Evolutionary conservation across 2,113 vertebrate species (phyloP).

Genomic region (Myotis lucifugus): DNA sequence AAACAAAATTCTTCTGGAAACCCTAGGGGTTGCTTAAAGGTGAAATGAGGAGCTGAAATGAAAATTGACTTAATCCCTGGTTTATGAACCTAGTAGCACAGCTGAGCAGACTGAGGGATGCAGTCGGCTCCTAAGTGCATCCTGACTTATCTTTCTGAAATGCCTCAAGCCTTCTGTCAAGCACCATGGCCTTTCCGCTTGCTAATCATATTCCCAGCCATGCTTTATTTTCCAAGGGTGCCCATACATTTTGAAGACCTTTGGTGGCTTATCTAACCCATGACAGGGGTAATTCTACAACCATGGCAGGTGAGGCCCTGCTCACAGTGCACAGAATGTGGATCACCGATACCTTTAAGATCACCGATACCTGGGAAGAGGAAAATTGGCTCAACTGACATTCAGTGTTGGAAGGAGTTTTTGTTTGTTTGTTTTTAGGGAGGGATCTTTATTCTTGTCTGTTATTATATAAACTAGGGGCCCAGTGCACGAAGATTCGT

Average conservation of each 20-base stretch:
- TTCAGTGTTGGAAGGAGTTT: not conserved
- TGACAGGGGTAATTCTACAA: not conserved
- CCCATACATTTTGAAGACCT: not conserved
- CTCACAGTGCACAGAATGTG: not conserved
- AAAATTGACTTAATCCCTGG: constrained; percentile 74
- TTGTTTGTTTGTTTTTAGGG: not conserved
- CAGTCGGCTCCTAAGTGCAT: not conserved
- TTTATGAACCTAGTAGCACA: constrained; percentile 66
- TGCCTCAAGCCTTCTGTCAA: not conserved
- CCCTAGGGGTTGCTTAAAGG: constrained; percentile 78
- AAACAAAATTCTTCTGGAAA: constrained; percentile 73
- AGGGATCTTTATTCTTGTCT: not conserved
- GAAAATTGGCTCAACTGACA: not conserved
- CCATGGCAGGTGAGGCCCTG: not conserved
- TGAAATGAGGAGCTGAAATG: constrained; percentile 73
- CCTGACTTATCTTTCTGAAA: not conserved
- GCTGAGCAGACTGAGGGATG: not conserved
- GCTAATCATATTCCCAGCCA: not conserved
- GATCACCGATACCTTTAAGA: not conserved
- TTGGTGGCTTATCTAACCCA: not conserved
- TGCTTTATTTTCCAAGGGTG: not conserved
- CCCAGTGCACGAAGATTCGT: too few species aligned
- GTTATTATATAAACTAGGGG: not conserved
- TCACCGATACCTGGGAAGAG: not conserved
- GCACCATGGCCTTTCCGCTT: not conserved